phyloP scores from a whole-genome alignment of 53 echinoderm and acorn worm species.

The Astropecten irregularis region DNA sequence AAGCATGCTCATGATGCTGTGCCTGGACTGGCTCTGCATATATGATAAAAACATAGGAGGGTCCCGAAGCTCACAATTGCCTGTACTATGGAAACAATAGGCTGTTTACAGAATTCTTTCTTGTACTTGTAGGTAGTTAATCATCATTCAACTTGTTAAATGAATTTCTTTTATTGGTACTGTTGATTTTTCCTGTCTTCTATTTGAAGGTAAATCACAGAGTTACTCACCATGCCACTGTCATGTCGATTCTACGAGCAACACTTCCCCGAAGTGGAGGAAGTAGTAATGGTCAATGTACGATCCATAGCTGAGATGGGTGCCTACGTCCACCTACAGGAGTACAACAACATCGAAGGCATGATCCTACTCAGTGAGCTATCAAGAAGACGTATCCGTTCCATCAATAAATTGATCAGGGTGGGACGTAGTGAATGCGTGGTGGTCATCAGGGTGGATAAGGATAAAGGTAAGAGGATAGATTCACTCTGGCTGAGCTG shows the following conservation, averaged over 20 bases:
- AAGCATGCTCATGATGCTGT: too few relatives aligned
- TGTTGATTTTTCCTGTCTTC: too few relatives aligned
- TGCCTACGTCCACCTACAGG: slow-evolving; percentile 89
- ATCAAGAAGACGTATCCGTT: slow-evolving; percentile 95
- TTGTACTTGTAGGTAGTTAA: too few relatives aligned
- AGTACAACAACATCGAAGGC: slow-evolving; percentile 97
- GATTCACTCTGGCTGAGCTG: neutral
- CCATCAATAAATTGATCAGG: slow-evolving; percentile 96
- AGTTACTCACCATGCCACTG: slow-evolving; percentile 80
- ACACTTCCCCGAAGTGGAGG: slow-evolving; percentile 89
- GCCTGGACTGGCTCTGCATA: too few relatives aligned
- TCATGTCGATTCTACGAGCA: slow-evolving; percentile 98
- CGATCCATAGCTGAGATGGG: slow-evolving; percentile 99
- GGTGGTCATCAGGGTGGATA: slow-evolving; percentile 94
- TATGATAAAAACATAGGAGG: too few relatives aligned
- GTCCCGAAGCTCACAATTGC: too few relatives aligned
- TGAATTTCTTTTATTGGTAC: too few relatives aligned
- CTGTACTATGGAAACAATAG: too few relatives aligned
- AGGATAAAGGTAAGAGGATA: slow-evolving; percentile 96
- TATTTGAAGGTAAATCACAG: too few relatives aligned
- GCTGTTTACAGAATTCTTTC: too few relatives aligned
- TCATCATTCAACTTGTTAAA: too few relatives aligned
- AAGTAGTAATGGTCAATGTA: slow-evolving; percentile 99
- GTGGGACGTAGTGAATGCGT: slow-evolving; percentile 96
- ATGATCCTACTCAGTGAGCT: slow-evolving; percentile 96